Evolutionary conservation across 2,113 vertebrate species (phyloP), one percentile per base, ranked within the genome.

Genomic region (Dasyurus viverrinus): DNA sequence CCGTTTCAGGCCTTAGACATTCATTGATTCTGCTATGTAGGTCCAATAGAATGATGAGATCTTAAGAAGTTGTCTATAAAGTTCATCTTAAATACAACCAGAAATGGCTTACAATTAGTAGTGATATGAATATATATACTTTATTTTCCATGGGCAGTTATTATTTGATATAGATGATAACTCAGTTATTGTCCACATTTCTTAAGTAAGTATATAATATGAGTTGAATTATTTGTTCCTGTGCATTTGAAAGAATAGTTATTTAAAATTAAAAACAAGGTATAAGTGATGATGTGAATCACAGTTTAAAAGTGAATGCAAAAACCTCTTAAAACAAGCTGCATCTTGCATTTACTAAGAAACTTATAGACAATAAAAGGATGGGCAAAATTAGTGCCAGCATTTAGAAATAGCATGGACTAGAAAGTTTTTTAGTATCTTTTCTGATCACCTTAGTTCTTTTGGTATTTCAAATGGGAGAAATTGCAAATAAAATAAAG

Each of bases 331-430:
- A n/a, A 68, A 55, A 12, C 1, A 22, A 60, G 57, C 30, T 12
- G 7, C 0, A 1, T n/a, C 93, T 52, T 68, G 30, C 8, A 7
- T 3, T 16, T 30, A 91, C 11, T 23, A 46, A 91, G 89, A 52
- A 14, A 22, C 8, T 16, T 0, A 3, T 26, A 95, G 53, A 52
- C 6, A 14, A 36, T 10, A 4, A n/a, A 23, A 1, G 0, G 47
- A 30, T 1, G 0, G 50, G 0, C 36, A 47, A 48, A 57, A n/a
- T 47, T 24, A n/a, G 12, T 2, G 8, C 93, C 52, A 94, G 42
- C 60, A 48, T 26, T 92, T 48, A 23, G 55, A 42, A 91, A 46
- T 25, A 30, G 11, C 27, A 50, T 2, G 0, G 93, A 46, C 12
- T 6, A 54, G 47, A 54, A 89, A 42, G 12, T 8, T 24, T 60